Evolutionary conservation across 2,888 invertebrate species (phyloP), one percentile per base, ranked within the genome.

Genomic region (Glomeris marginata): DNA sequence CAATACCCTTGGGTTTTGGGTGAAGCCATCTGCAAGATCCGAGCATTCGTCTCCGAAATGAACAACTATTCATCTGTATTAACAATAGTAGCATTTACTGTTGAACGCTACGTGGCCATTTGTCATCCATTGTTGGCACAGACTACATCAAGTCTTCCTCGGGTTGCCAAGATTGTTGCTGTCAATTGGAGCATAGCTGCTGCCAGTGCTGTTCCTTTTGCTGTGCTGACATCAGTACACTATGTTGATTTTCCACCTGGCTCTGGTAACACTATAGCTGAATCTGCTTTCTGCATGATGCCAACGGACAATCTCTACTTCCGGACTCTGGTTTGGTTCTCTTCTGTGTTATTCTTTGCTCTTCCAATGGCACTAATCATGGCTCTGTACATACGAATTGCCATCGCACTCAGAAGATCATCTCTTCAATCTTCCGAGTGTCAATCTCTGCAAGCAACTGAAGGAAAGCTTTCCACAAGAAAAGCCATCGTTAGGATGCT

Each of bases 11-110:
- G 83, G 78, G 73, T 77, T 50, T 74, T 88, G 51, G 88, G 90
- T 1, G 74, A 80, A 53, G 73, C 73, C 1, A 78, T 87, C 62
- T 91, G 91, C 69, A 84, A 87, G 67, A 70, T 81, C 33, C 71
- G 88, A 43, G 84, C 85, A 0, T 75, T 84, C 46, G 76, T 85
- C 52, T 86, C 86, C 1, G 87, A 87, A 73, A 52, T 42, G 22
- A 51, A 47, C 13, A 50, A 50, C 0, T 88, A 90, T 67, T 87
- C 86, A 1, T 90, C 90, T 1, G 85, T 90, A 45, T 70, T 91
- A 62, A 91, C 90, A 21, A 90, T 91, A 58, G 86, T 88, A 41
- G 86, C 87, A 2, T 91, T 91, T 69, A 88, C 90, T 0, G 77
- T 84, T 68, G 91, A 91, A 70, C 75, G 91, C 41, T 87, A 88